Percentiles rank a stretch among this genome's conserved stretches.
Evolutionary conservation across 2,888 invertebrate species (phyloP).

Genomic region (Drosophila flavopinicola): DNA sequence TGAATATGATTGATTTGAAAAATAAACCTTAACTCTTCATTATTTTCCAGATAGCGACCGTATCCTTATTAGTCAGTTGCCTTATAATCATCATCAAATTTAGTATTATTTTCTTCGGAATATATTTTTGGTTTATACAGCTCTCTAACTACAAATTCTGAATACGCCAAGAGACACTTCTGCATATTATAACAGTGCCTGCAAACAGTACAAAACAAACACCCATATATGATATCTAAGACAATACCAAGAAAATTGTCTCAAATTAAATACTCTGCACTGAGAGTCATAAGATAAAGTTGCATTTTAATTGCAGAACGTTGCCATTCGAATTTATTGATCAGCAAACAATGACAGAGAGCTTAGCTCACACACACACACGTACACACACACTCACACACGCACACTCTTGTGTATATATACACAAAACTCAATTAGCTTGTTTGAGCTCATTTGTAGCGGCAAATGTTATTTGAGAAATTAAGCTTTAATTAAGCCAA

Average conservation of each 20-base stretch:
- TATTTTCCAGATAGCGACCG: too few species aligned
- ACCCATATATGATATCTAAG: too few species aligned
- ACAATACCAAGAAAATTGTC: too few species aligned
- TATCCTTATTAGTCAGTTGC: too few species aligned
- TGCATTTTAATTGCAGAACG: conserved; percentile 34
- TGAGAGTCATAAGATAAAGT: conserved; percentile 4
- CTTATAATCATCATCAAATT: too few species aligned
- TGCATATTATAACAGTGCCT: too few species aligned
- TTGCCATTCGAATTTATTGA: conserved; percentile 52
- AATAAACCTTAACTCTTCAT: too few species aligned
- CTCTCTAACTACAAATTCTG: too few species aligned
- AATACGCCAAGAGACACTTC: too few species aligned
- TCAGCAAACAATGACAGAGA: conserved; percentile 26
- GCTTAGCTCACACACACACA: conserved; percentile 7
- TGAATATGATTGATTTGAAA: too few species aligned
- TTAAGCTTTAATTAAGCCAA: conserved; percentile 76
- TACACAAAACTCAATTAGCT: conserved; percentile 66
- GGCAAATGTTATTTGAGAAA: conserved; percentile 69
- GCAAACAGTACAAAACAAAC: conserved; percentile 8
- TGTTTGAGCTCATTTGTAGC: conserved; percentile 67
- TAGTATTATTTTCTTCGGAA: too few species aligned
- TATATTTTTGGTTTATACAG: too few species aligned
- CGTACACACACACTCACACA: neutral
- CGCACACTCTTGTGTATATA: neutral
- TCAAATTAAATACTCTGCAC: conserved; percentile 18